Evolutionary conservation across 2,888 invertebrate genomes (phyloP).

Genomic region (Plagiodera versicolora): DNA sequence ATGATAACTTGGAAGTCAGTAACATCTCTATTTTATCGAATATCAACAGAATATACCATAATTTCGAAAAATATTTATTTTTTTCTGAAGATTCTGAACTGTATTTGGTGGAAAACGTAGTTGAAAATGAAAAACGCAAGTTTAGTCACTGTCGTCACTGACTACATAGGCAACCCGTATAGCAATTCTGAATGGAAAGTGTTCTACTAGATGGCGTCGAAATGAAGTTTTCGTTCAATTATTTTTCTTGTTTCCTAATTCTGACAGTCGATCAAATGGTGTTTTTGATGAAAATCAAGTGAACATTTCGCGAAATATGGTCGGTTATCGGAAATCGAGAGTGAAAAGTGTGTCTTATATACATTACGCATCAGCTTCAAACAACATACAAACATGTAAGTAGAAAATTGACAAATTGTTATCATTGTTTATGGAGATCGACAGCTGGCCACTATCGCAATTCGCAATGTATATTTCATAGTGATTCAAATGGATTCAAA

Average conservation of each 20-base stretch:
- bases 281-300: slow-evolving; percentile 30
- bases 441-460: slow-evolving; percentile 12
- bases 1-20: too few species aligned
- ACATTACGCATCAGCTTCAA: slow-evolving; percentile 42
- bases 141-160: not conserved
- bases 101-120: too few species aligned
- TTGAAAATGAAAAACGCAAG: not conserved
- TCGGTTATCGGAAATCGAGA: slow-evolving; percentile 43
- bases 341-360: slow-evolving; percentile 43
- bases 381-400: slow-evolving; percentile 49
- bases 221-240: not conserved
- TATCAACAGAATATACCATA: too few species aligned
- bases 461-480: too few species aligned
- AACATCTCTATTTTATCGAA: too few species aligned
- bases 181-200: not conserved
- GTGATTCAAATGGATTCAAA: too few species aligned
- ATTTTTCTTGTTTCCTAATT: slow-evolving; percentile 10
- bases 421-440: slow-evolving; percentile 25
- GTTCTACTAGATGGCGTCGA: slow-evolving; percentile 19
- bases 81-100: not conserved
- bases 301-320: slow-evolving; percentile 40
- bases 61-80: too few species aligned
- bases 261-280: slow-evolving; percentile 26
- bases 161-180: not conserved
- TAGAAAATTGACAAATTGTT: slow-evolving; percentile 25